Percentiles rank a stretch among this genome's conserved stretches.
Evolutionary conservation across 2,113 vertebrate species (phyloP).

Genomic region (Polypterus bichir): DNA sequence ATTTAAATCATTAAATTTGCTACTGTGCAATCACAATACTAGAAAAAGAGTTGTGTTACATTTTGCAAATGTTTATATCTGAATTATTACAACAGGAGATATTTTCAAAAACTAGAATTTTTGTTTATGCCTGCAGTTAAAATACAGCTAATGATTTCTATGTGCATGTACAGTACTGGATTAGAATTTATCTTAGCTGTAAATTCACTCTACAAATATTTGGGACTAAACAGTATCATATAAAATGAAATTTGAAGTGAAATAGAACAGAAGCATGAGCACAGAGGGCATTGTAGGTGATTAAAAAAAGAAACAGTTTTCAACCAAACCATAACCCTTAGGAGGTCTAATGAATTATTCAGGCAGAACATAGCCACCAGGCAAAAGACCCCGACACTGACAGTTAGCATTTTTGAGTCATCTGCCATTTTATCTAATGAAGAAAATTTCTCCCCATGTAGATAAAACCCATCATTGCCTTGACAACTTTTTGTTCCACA

Average conservation of each 20-base stretch:
- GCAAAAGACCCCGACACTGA: constrained; percentile 38
- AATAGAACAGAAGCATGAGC: constrained; percentile 24
- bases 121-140: too few relatives aligned
- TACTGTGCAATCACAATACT: too few relatives aligned
- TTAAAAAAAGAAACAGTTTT: constrained; percentile 29
- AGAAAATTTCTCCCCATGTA: constrained; percentile 46
- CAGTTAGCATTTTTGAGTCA: constrained; percentile 41
- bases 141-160: too few relatives aligned
- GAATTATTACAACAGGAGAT: too few relatives aligned
- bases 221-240: constrained; percentile 19
- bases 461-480: constrained; percentile 58
- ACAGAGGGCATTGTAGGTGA: constrained; percentile 25
- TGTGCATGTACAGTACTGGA: too few relatives aligned
- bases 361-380: constrained; percentile 45
- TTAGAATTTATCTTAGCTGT: too few relatives aligned
- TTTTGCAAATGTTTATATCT: too few relatives aligned
- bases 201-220: too few relatives aligned
- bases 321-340: constrained; percentile 29
- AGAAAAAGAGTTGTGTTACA: too few relatives aligned
- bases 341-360: constrained; percentile 48
- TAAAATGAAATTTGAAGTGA: constrained; percentile 23
- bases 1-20: too few relatives aligned
- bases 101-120: too few relatives aligned
- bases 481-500: constrained; percentile 54
- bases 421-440: constrained; percentile 62